phyloP scores from a whole-genome alignment of 2,888 invertebrate species.

The Serripes groenlandicus region DNA sequence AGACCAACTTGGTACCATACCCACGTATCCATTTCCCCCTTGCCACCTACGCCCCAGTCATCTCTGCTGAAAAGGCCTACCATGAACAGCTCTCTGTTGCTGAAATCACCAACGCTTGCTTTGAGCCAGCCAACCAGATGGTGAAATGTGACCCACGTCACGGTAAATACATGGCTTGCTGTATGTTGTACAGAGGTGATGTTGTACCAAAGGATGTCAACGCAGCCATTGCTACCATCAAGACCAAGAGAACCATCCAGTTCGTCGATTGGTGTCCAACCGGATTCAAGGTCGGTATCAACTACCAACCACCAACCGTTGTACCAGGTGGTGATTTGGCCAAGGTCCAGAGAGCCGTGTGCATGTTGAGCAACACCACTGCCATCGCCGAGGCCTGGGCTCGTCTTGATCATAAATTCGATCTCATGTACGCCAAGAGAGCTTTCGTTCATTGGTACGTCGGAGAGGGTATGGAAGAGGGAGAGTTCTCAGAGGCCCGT shows the following conservation, averaged over 20 bases:
- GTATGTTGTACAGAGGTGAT: constrained; percentile 97
- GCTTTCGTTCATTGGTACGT: no score
- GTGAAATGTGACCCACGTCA: constrained; percentile 90
- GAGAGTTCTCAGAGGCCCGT: no score
- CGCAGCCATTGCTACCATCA: constrained; percentile 84
- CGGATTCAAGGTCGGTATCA: no score
- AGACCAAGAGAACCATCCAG: constrained; percentile 84
- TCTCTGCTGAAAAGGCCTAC: constrained; percentile 96
- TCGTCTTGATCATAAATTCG: constrained; percentile 87
- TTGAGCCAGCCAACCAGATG: constrained; percentile 95
- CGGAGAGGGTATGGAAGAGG: no score
- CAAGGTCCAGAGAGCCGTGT: no score
- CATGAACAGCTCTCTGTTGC: constrained; percentile 90
- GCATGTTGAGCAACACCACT: constrained; percentile 96
- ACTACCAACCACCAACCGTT: no score
- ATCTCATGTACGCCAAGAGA: constrained; percentile 75
- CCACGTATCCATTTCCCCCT: constrained; percentile 92
- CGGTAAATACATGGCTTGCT: constrained; percentile 94
- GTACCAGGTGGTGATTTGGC: no score
- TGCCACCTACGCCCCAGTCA: constrained; percentile 95
- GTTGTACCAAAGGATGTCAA: constrained; percentile 79
- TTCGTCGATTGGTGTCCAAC: no score
- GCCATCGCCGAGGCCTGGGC: constrained; percentile 96
- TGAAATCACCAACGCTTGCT: constrained; percentile 90
- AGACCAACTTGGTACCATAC: constrained; percentile 86